Conservation (phyloP, 2,888 invertebrate genomes). For the Lepidochitona cinerea region DNA sequence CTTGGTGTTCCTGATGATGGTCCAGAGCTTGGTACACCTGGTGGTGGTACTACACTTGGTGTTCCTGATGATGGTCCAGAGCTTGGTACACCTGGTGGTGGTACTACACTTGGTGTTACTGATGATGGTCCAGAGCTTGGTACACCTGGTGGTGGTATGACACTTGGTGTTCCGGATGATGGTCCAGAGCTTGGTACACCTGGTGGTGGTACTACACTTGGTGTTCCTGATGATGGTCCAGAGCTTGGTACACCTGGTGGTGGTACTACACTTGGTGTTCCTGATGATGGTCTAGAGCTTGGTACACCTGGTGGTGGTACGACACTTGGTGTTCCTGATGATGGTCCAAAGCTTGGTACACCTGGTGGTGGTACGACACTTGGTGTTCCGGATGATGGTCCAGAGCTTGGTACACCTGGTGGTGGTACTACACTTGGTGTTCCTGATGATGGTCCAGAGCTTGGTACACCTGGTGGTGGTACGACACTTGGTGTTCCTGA, state of each 20-base stretch:
- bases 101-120: neutral
- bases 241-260: neutral
- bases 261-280: neutral
- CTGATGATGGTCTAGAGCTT: neutral
- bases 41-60: neutral
- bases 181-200: neutral
- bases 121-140: too few relatives aligned
- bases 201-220: neutral
- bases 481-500: neutral
- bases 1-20: neutral
- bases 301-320: neutral
- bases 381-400: neutral
- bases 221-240: neutral
- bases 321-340: neutral
- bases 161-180: neutral
- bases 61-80: neutral
- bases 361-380: neutral
- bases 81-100: neutral
- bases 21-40: neutral
- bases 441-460: neutral
- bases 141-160: neutral
- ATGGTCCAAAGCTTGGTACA: neutral
- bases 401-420: neutral
- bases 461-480: neutral
- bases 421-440: neutral